Base-by-base conservation (phyloP, 2,113 vertebrate genomes). In the Tragulus kanchil region DNA sequence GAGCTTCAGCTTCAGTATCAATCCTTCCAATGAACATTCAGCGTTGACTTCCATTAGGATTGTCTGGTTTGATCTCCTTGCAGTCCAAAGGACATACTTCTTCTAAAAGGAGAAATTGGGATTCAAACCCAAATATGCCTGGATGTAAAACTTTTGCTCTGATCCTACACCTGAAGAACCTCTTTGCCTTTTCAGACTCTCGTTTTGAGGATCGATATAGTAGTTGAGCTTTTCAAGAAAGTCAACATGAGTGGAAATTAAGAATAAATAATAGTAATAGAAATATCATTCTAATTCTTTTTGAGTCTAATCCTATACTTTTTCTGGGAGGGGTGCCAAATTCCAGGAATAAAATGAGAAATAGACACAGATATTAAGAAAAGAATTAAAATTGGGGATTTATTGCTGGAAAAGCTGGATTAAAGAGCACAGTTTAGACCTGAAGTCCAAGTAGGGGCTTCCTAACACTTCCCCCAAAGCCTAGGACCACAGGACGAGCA, bases 301-400 rank as follows among this genome's bases (percentile, higher is more conserved):
- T 64, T 23, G 0, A 92, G 23, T 61, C 17, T 92, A 94, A 64
- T 84, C 48, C 52, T n/a, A 21, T 2, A 4, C 2, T 10, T 56
- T 59, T 42, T 19, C 36, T 86, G 58, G 59, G 31, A 96, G 16
- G 50, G 11, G 8, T 69, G 15, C 36, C 45, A 78, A 91, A 31
- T 82, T 91, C 64, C 95, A 3, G 89, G 50, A 91, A 81, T 67
- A 8, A 84, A 88, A 52, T 96, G 50, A 93, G 67, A 78, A 82
- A 85, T 36, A 71, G 59, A 79, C 42, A 73, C 54, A 85, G 13
- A 75, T 85, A 4, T 31, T 19, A 14, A 14, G 10, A 73, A 42
- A 58, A 26, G 11, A 89, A 83, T 90, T 92, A 50, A 54, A 92
- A 85, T 45, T 48, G 3, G 8, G 56, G 21, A 3, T 92, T 93